Percentiles rank a stretch among this genome's conserved stretches.
Conservation (phyloP, 2,888 invertebrate species). For the Zaprionus bogoriensis region DNA sequence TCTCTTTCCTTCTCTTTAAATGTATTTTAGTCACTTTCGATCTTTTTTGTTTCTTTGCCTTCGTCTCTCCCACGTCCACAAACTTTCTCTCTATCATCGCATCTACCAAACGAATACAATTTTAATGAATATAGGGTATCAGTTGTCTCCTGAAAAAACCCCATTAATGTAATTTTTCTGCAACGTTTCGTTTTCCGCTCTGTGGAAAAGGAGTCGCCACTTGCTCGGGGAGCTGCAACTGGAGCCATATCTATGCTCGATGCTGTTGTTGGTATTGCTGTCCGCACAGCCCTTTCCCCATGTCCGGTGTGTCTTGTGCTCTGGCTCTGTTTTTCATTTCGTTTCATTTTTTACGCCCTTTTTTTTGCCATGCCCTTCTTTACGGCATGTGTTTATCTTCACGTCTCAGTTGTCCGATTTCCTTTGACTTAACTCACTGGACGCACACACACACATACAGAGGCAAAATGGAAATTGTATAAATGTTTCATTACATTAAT, state of each 20-base stretch:
- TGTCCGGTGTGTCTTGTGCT: conserved; percentile 43
- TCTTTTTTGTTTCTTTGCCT: neutral
- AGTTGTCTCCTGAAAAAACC: conserved; percentile 36
- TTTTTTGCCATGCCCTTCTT: neutral
- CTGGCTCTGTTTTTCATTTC: conserved; percentile 1
- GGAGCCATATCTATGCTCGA: neutral
- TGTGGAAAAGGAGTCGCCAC: neutral
- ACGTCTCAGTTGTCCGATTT: conserved; percentile 52
- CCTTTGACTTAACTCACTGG: conserved; percentile 33
- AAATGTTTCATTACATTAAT: conserved; percentile 66
- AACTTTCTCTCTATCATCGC: neutral
- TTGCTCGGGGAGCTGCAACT: neutral
- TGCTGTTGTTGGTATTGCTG: neutral
- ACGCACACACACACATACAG: neutral
- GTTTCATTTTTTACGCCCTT: conserved; percentile 11
- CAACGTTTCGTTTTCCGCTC: conserved; percentile 22
- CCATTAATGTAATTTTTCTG: conserved; percentile 65
- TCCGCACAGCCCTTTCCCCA: conserved; percentile 33
- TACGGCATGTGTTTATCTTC: conserved; percentile 56
- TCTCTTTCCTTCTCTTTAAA: no score
- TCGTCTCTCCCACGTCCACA: no score
- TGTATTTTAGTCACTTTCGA: neutral
- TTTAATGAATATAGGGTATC: conserved; percentile 11
- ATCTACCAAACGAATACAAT: neutral
- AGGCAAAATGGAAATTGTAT: conserved; percentile 49